Evolutionary conservation across 2,888 invertebrate species (phyloP).

Genomic region (Oegoconia quadripuncta): DNA sequence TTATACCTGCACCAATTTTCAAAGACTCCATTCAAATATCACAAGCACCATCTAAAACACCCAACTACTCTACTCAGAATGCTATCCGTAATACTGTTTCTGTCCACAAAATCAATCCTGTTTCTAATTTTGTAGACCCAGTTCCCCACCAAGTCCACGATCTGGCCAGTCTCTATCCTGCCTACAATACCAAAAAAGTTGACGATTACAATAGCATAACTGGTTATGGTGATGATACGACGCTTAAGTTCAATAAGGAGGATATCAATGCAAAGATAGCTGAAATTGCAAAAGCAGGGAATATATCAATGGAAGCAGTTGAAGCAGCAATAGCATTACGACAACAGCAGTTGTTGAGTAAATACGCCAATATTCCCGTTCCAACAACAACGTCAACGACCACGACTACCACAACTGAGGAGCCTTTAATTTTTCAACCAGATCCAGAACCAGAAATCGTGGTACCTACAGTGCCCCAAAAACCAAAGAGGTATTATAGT

Average conservation of each 20-base stretch:
- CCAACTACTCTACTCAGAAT: conserved; percentile 39
- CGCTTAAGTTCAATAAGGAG: conserved; percentile 61
- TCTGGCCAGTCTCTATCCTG: conserved; percentile 48
- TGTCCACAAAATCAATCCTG: conserved; percentile 56
- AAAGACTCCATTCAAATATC: conserved; percentile 52
- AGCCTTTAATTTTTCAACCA: conserved; percentile 48
- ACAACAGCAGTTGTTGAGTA: conserved; percentile 83
- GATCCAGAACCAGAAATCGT: conserved; percentile 63
- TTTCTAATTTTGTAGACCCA: conserved; percentile 74
- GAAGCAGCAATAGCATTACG: conserved; percentile 86
- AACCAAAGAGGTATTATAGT: conserved; percentile 63
- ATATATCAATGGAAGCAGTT: conserved; percentile 87
- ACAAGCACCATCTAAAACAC: conserved; percentile 35
- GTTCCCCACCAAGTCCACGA: conserved; percentile 69
- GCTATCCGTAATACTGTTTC: conserved; percentile 39
- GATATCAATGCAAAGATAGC: conserved; percentile 70
- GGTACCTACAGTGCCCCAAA: conserved; percentile 48
- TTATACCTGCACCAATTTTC: conserved; percentile 60
- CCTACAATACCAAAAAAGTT: conserved; percentile 67
- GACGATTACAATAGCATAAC: conserved; percentile 71
- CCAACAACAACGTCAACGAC: conserved; percentile 66
- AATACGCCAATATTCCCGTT: conserved; percentile 70
- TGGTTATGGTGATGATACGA: conserved; percentile 67
- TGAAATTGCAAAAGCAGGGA: conserved; percentile 83
- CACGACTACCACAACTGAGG: conserved; percentile 36